phyloP scores from a whole-genome alignment of 2,797 vertebrate genomes.

The Spinus pinus region DNA sequence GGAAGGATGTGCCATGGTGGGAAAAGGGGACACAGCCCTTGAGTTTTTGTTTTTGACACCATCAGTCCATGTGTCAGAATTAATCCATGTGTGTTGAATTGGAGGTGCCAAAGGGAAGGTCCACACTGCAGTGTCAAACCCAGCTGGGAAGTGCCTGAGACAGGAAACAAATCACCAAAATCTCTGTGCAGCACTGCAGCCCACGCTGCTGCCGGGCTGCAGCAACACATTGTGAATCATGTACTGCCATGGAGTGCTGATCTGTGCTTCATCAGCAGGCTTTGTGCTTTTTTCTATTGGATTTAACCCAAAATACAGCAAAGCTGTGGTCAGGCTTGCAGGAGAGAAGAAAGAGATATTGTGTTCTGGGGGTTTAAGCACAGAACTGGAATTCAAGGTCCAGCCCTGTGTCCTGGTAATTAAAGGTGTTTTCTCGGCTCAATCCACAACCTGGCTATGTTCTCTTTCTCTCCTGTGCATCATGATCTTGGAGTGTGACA shows the following conservation, averaged over 20 bases:
- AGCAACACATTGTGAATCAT: neutral
- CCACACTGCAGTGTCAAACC: neutral
- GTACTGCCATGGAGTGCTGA: neutral
- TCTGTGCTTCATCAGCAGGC: slow-evolving; percentile 7
- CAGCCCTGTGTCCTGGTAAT: neutral
- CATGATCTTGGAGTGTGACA: neutral
- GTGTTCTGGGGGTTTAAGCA: neutral
- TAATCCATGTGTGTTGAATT: neutral
- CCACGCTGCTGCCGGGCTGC: neutral
- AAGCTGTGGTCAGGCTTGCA: neutral
- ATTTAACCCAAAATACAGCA: neutral
- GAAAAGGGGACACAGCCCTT: neutral
- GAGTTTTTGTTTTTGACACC: neutral
- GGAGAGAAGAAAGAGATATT: neutral
- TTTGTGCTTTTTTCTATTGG: neutral
- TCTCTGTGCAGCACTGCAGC: neutral
- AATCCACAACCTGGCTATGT: neutral
- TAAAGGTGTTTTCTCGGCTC: neutral
- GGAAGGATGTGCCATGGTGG: neutral
- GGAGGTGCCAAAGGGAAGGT: neutral
- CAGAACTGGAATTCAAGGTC: neutral
- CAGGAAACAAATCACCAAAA: neutral
- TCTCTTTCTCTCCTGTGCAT: neutral
- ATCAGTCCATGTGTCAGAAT: neutral
- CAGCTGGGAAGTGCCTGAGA: neutral